Base-by-base conservation (phyloP, 1,140 invertebrate genomes). In the Drosophila pachea region DNA sequence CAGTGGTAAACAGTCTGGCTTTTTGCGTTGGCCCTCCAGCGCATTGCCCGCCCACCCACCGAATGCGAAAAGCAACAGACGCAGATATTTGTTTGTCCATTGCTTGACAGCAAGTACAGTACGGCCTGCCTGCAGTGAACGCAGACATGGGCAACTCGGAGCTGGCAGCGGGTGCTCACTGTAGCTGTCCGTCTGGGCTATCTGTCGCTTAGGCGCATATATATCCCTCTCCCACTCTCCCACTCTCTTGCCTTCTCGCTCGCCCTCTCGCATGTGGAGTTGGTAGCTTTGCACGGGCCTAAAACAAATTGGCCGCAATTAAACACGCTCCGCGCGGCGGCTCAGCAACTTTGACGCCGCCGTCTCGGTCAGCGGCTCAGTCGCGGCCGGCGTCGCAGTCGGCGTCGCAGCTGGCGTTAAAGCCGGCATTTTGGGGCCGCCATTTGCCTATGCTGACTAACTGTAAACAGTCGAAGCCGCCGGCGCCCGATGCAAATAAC, bases 231-330 rank as follows among this genome's bases (percentile, higher is more conserved):
- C 11, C 48, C 11, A 31, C 33, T 56, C 8, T 22, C n/a, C n/a
- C n/a, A n/a, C n/a, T n/a, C 22, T 22, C 22, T 22, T 3, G 1
- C 22, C 22, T 1, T 22, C 22, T 22, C 22, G 22, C 22, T 22
- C 22, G 22, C 22, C 22, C 22, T 58, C n/a, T 49, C 52, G 33
- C 58, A 22, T 60, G 31, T 66, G 40, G 29, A 52, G 63, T 66
- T 68, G 72, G 78, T 77, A 78, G 78, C 72, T 77, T 58, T 64
- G 61, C 50, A 84, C 56, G 74, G 68, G 73, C 71, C 66, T 78
- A 74, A 84, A 84, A 86, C 82, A 84, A 84, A 86, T 86, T 84
- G 81, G 74, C 76, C 64, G 82, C 82, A 84, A 84, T 84, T 84
- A 86, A 84, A 86, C 81, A 84, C 81, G 81, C 81, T 84, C 70